Conservation (phyloP, 1,140 invertebrate genomes). For the Atta cephalotes region DNA sequence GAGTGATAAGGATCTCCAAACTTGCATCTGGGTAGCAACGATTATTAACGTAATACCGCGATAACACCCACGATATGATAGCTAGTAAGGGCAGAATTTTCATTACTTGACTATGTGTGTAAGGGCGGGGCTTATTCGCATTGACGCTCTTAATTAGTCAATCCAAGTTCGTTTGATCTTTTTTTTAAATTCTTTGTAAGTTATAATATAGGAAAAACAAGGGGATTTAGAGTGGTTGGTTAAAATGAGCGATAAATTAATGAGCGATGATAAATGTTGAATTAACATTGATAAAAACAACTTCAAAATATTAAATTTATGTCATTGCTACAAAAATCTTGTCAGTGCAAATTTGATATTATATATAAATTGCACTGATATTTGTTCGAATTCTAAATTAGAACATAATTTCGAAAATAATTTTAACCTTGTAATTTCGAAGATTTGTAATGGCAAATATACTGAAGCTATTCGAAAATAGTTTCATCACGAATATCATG, state of each 20-base stretch:
- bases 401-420: background rate
- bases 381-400: background rate
- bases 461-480: conserved; percentile 2
- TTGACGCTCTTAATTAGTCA: conserved; percentile 14
- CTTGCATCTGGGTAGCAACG: conserved; percentile 42
- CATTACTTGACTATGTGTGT: background rate
- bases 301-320: background rate
- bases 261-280: background rate
- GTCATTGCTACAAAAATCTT: background rate
- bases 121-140: background rate
- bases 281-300: background rate
- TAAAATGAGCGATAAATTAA: background rate
- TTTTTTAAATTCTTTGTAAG: background rate
- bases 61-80: conserved; percentile 45
- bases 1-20: conserved; percentile 62
- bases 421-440: conserved; percentile 4
- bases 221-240: background rate
- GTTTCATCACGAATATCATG: background rate
- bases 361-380: background rate
- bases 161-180: background rate
- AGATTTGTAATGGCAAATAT: background rate
- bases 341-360: background rate
- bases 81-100: conserved; percentile 26
- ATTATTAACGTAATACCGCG: conserved; percentile 33
- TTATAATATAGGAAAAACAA: background rate